Base-by-base conservation (phyloP, 2,888 invertebrate species). In the Quadriops clusia region DNA sequence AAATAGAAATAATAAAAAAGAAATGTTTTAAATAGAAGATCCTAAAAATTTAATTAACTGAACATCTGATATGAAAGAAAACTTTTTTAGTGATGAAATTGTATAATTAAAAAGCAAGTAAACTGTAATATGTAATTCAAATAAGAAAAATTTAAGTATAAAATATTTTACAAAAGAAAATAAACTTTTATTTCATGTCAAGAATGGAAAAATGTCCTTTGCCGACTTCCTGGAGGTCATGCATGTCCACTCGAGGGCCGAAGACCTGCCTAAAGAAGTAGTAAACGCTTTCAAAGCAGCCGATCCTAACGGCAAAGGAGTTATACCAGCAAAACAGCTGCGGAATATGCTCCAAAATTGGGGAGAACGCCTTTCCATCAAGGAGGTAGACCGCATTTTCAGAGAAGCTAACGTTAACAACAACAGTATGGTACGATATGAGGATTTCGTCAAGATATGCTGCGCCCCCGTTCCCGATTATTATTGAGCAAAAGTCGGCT, bases 161-260 rank as follows among this genome's bases (percentile, higher is more conserved):
- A n/a, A n/a, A n/a, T n/a, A n/a, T n/a, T n/a, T n/a, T n/a, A n/a
- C n/a, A n/a, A n/a, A n/a, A n/a, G n/a, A n/a, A n/a, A n/a, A n/a
- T n/a, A n/a, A n/a, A 16, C 15, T 20, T 23, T 17, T 4, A 28
- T 29, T 24, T 24, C 15, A 23, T 26, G 6, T 13, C 22, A 14
- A 23, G 26, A 22, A 15, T 42, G 89, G 90, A 0, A 86, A 85
- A 62, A 86, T 91, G 83, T 81, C 83, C 0, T 95, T 95, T 59
- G 90, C 94, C 0, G 91, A 93, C 50, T 94, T 95, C 53, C 60
- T 95, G 25, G 91, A 94, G 53, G 85, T 93, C 2, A 89, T 94
- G 86, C 90, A 94, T 54, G 75, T 83, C 32, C 93, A 94, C 56
- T 85, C 81, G 15, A 68, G 75, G 17, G 79, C 80, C 4, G 90